Conservation (phyloP, 2,888 invertebrate species). For the Monochamus alternatus region DNA sequence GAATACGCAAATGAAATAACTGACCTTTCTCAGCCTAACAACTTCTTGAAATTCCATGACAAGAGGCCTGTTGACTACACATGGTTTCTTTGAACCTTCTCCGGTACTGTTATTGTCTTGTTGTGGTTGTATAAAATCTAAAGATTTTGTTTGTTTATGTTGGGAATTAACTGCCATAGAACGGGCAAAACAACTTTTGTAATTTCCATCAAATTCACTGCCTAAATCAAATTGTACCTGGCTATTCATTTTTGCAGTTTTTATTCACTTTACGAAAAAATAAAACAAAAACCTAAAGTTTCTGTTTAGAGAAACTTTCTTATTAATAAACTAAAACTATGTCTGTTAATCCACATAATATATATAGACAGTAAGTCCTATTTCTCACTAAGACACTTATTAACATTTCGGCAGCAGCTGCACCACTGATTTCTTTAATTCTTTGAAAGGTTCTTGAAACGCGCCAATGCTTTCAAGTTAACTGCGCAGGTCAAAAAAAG, state of each 20-base stretch:
- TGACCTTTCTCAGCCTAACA: slow-evolving; percentile 56
- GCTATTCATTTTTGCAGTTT: slow-evolving; percentile 54
- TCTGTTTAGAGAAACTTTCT: background rate
- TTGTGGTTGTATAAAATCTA: slow-evolving; percentile 41
- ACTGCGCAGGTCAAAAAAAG: slow-evolving; percentile 49
- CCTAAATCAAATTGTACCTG: slow-evolving; percentile 59
- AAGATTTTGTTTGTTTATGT: slow-evolving; percentile 58
- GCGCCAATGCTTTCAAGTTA: slow-evolving; percentile 52
- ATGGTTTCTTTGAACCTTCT: slow-evolving; percentile 36
- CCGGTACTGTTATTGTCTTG: slow-evolving; percentile 21
- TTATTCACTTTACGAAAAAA: slow-evolving; percentile 30
- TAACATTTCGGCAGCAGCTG: slow-evolving; percentile 31
- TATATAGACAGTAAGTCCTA: background rate
- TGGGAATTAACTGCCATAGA: slow-evolving; percentile 68
- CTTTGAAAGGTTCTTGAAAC: slow-evolving; percentile 56
- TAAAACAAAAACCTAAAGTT: background rate
- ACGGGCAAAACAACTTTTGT: slow-evolving; percentile 69
- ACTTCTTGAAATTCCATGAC: slow-evolving; percentile 41
- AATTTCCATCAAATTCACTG: slow-evolving; percentile 63
- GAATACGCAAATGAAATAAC: slow-evolving; percentile 20
- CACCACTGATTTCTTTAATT: slow-evolving; percentile 47
- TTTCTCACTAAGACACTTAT: background rate
- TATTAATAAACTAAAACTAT: no score
- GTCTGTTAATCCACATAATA: no score
- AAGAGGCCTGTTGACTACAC: slow-evolving; percentile 28